A percentile compares a stretch with the other conserved stretches of the same genome.
phyloP scores from a whole-genome alignment of 2,113 vertebrate genomes.

The Phalacrocorax carbo region DNA sequence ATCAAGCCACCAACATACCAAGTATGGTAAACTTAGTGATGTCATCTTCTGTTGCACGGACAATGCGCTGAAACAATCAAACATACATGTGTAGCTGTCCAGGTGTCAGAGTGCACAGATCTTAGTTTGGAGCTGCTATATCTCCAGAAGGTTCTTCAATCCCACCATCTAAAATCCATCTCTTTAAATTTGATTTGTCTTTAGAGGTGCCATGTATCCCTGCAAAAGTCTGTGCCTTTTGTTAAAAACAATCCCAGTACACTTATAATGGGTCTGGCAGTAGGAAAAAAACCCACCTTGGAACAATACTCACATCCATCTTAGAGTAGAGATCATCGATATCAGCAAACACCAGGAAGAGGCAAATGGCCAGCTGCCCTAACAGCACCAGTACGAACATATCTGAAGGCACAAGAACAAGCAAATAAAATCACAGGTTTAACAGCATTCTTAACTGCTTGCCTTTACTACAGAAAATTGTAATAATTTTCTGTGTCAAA shows the following conservation, averaged over 20 bases:
- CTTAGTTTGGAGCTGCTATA: not conserved
- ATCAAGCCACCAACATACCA: not conserved
- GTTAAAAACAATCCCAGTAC: not conserved
- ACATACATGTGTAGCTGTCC: not conserved
- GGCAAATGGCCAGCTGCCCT: conserved; percentile 70
- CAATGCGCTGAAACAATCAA: not conserved
- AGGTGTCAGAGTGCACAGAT: not conserved
- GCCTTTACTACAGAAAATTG: not conserved
- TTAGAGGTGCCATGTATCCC: not conserved
- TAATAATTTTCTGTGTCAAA: not conserved
- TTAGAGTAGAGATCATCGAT: conserved; percentile 69
- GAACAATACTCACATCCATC: conserved; percentile 76
- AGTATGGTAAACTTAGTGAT: not conserved
- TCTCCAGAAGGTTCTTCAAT: not conserved
- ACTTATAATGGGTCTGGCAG: not conserved
- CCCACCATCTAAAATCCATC: not conserved
- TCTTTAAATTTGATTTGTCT: not conserved
- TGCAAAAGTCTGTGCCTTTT: not conserved
- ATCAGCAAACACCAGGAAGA: conserved; percentile 80
- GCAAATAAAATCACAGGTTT: not conserved
- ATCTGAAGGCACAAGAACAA: conserved; percentile 65
- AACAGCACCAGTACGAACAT: conserved; percentile 71
- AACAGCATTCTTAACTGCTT: not conserved
- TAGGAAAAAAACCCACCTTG: not conserved
- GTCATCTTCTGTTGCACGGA: not conserved